Percentiles rank a stretch among this genome's conserved stretches.
Conservation (phyloP, 1,140 invertebrate genomes). For the Macrostomum lignano region DNA sequence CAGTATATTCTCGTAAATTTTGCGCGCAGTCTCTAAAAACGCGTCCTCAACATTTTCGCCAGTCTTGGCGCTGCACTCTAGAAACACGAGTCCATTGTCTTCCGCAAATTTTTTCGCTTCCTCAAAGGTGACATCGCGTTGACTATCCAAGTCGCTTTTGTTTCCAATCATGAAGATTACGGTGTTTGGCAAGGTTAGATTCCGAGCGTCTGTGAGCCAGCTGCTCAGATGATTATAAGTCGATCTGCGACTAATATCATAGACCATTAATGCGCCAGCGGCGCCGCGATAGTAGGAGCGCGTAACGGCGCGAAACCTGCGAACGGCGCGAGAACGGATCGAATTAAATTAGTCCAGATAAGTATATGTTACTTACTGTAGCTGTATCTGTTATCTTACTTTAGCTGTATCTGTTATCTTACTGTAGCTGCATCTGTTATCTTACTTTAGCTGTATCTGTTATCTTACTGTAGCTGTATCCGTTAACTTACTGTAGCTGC, state of each 20-base stretch:
- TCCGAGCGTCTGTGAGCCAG: slow-evolving; percentile 93
- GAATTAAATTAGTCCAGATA: too few relatives aligned
- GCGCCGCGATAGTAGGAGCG: slow-evolving; percentile 92
- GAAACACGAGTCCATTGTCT: slow-evolving; percentile 92
- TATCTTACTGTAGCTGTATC: too few relatives aligned
- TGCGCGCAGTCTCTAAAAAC: slow-evolving; percentile 90
- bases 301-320: slow-evolving; percentile 57
- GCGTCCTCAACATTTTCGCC: slow-evolving; percentile 98
- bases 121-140: slow-evolving; percentile 93
- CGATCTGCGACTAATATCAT: slow-evolving; percentile 35
- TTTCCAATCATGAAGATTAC: slow-evolving; percentile 99
- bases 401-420: too few relatives aligned
- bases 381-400: too few relatives aligned
- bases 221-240: slow-evolving; percentile 97
- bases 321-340: too few relatives aligned
- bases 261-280: slow-evolving; percentile 92
- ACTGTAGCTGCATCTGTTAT: too few relatives aligned
- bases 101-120: slow-evolving; percentile 98
- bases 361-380: too few relatives aligned
- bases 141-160: slow-evolving; percentile 85
- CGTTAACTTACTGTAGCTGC: too few relatives aligned
- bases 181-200: slow-evolving; percentile 94
- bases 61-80: slow-evolving; percentile 97
- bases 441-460: too few relatives aligned
- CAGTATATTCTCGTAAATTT: slow-evolving; percentile 97